Percentiles rank a stretch among this genome's conserved stretches.
These are phyloP conservation scores for Caenorhabditis zanzibari DNA, from an alignment of 2,888 invertebrate species.

Conservation along the genomic window DNA sequence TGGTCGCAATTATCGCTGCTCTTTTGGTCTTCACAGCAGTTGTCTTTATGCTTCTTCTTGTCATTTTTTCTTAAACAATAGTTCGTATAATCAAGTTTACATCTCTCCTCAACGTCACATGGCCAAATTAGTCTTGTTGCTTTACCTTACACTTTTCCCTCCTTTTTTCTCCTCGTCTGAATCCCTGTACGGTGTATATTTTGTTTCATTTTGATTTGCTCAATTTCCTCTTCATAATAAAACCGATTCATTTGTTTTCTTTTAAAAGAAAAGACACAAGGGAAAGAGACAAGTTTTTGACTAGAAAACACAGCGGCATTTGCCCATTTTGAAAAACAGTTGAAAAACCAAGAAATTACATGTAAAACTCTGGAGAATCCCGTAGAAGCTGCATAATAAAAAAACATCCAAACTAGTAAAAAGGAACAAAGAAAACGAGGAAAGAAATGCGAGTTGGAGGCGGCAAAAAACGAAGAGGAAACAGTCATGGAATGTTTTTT, in stretches of 20 bases:
- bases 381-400: conserved; percentile 27
- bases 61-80: conserved; percentile 27
- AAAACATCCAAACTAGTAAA: conserved; percentile 42
- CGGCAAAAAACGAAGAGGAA: conserved; percentile 21
- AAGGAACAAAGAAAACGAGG: conserved; percentile 22
- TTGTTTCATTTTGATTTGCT: conserved; percentile 29
- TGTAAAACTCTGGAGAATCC: conserved; percentile 55
- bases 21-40: conserved; percentile 56
- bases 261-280: conserved; percentile 22
- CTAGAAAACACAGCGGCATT: conserved; percentile 30
- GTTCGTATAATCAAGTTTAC: neutral
- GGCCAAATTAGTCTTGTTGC: conserved; percentile 12
- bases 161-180: conserved; percentile 35
- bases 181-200: conserved; percentile 48
- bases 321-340: neutral
- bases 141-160: conserved; percentile 8
- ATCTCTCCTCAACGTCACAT: conserved; percentile 9
- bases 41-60: conserved; percentile 56
- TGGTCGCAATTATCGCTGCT: conserved; percentile 64
- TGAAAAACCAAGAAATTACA: conserved; percentile 43
- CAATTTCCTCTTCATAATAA: conserved; percentile 21
- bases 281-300: conserved; percentile 31
- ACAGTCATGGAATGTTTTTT: conserved; percentile 57
- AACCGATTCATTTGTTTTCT: conserved; percentile 27
- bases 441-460: conserved; percentile 27